Evolutionary conservation across 2,113 vertebrate genomes (phyloP), one percentile per base, ranked within the genome.

Genomic region (Daphoenositta chrysoptera): DNA sequence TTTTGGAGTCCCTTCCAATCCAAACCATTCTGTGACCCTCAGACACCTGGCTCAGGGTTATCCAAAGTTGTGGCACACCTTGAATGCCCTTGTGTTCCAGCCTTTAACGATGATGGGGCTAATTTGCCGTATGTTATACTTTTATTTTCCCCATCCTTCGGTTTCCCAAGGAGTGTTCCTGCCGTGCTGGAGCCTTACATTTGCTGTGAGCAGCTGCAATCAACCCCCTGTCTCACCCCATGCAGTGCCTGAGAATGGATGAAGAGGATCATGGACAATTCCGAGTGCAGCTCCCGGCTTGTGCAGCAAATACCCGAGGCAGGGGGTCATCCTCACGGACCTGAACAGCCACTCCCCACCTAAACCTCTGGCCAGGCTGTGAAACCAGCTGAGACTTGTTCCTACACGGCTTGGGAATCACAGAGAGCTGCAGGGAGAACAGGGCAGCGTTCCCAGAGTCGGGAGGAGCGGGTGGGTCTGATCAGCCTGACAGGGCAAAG

Each of bases 301-400:
- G 58, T 33, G 44, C 56, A 45, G 63, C 87, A 68, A 87, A 73
- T 66, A 83, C 1, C 2, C 9, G 4, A 40, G 50, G 69, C 58
- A 57, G 64, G 51, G 87, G 51, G 17, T 54, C n/a, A 8, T 31
- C 78, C 57, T 40, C 48, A 2, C 6, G 11, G 54, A 39, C 39
- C 72, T n/a, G 64, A 90, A 15, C 48, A 69, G 37, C 66, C 57
- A 13, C 47, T 72, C 48, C 78, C 87, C 70, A 79, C 90, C 90
- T 69, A n/a, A 83, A 87, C 85, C 85, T 68, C 73, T 16, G 82
- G 40, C 51, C 0, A 1, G 57, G 82, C 81, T 93, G 48, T 1
- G 11, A 31, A 88, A 88, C 65, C 70, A 82, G 81, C 87, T 79
- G 77, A 84, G 92, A 7, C 78, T 76, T 65, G 63, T 87, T 90